These are phyloP conservation scores for Esox lucius DNA, from an alignment of 2,797 vertebrate species.

Conservation along the genomic window DNA sequence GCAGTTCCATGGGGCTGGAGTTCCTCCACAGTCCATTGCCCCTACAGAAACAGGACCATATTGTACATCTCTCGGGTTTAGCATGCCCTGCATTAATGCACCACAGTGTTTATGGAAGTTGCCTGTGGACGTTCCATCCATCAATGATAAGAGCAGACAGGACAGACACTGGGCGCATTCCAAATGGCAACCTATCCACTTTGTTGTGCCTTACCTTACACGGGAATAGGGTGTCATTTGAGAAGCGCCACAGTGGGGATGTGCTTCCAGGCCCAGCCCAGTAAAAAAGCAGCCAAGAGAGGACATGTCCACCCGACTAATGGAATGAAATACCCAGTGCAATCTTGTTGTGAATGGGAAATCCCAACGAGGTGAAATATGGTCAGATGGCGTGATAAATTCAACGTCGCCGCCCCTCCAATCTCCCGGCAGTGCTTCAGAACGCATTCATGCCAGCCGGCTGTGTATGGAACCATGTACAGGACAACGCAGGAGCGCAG, in stretches of 20 bases:
- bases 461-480: constrained; percentile 6
- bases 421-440: constrained; percentile 23
- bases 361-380: constrained; percentile 55
- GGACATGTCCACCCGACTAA: constrained; percentile 45
- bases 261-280: not conserved
- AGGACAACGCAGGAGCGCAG: constrained; percentile 9
- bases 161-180: not conserved
- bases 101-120: constrained; percentile 32
- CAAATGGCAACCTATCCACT: not conserved
- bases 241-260: constrained; percentile 14
- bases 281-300: constrained; percentile 42
- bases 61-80: not conserved
- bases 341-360: constrained; percentile 44
- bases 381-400: constrained; percentile 47
- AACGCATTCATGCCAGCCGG: constrained; percentile 55
- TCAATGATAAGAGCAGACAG: constrained; percentile 20
- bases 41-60: not conserved
- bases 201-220: not conserved
- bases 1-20: constrained; percentile 36
- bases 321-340: constrained; percentile 52
- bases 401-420: not conserved
- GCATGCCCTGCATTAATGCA: constrained; percentile 37
- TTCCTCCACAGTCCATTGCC: constrained; percentile 19
- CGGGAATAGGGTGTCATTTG: not conserved
- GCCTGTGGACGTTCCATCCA: constrained; percentile 45